Conservation (phyloP, 2,113 vertebrate species). For the Trogon melanurus region DNA sequence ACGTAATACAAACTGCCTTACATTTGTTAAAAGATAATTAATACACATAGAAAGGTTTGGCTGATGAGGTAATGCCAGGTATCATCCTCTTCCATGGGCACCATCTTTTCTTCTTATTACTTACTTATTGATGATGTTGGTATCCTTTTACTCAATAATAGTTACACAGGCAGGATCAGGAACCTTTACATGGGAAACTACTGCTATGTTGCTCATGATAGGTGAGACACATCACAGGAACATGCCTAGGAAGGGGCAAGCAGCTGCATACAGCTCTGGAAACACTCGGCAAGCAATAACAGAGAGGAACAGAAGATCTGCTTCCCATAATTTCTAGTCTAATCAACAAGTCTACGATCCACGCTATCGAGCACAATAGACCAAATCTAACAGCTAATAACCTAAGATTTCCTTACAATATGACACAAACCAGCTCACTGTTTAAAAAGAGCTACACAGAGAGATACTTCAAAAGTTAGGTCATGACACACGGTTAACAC, state of each 20-base stretch:
- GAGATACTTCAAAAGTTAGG: background rate
- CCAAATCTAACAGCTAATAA: background rate
- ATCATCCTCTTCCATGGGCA: background rate
- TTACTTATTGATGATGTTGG: background rate
- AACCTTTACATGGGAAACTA: background rate
- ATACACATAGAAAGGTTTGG: background rate
- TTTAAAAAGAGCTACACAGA: background rate
- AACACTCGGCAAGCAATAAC: background rate
- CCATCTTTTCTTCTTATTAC: background rate
- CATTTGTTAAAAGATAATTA: background rate
- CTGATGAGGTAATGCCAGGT: background rate
- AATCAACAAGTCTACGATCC: background rate
- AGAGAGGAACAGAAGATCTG: background rate
- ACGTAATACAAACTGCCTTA: background rate
- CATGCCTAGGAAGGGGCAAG: rapidly evolving
- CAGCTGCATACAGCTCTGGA: background rate
- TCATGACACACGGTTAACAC: background rate
- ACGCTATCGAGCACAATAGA: background rate
- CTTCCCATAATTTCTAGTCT: background rate
- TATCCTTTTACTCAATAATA: background rate
- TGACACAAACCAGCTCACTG: background rate
- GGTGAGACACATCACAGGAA: background rate
- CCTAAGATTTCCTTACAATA: background rate
- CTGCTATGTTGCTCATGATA: background rate
- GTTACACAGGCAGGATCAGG: background rate